A percentile compares a stretch with the other conserved stretches of the same genome.
These are phyloP conservation scores for Chaunax sp. DNA, from an alignment of 2,797 vertebrate genomes.

Conservation along the genomic window DNA sequence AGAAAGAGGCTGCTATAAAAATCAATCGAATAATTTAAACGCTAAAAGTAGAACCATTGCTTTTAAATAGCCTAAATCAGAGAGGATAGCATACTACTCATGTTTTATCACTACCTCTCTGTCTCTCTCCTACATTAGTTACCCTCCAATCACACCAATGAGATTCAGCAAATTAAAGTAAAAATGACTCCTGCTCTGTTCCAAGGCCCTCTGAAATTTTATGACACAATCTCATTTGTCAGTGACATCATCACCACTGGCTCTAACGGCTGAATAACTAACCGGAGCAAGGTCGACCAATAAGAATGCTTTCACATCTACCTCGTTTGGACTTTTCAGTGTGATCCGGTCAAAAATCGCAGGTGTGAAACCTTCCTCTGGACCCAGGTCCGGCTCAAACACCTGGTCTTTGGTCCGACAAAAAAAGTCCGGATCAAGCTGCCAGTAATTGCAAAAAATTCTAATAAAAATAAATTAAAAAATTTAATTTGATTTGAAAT, in stretches of 20 bases:
- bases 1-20: neutral
- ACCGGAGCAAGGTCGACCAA: no score
- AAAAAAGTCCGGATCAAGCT: no score
- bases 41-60: conserved; percentile 1
- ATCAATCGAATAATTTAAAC: neutral
- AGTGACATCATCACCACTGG: neutral
- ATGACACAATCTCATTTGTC: conserved; percentile 51
- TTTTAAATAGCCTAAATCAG: neutral
- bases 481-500: no score
- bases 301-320: no score
- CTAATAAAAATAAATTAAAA: no score
- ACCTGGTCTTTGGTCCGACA: no score
- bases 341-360: no score
- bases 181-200: conserved; percentile 26
- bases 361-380: no score
- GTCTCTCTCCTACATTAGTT: neutral
- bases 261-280: conserved; percentile 29
- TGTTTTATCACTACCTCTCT: no score
- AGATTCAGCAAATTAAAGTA: conserved; percentile 32
- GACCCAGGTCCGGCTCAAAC: no score
- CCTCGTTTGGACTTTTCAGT: no score
- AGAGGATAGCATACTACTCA: neutral
- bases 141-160: conserved; percentile 1
- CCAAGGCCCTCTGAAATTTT: conserved; percentile 23
- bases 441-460: no score